These are phyloP conservation scores for Buphagus erythrorhynchus DNA, from an alignment of 2,797 vertebrate species.

Conservation along the genomic window DNA sequence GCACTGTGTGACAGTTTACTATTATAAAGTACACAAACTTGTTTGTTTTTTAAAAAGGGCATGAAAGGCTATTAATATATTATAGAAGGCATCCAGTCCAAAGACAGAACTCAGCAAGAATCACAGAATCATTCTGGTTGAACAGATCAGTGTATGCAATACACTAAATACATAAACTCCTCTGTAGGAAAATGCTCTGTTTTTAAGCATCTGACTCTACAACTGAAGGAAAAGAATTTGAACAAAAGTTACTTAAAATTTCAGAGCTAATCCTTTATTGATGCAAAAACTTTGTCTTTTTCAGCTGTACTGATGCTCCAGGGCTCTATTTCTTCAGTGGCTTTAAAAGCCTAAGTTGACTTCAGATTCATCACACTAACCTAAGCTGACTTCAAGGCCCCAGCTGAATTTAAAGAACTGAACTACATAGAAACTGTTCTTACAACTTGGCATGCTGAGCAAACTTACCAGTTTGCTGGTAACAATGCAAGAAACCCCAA, in stretches of 20 bases:
- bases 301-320: background rate
- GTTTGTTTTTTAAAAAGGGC: background rate
- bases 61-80: background rate
- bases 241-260: background rate
- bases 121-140: background rate
- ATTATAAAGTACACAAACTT: background rate
- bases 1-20: background rate
- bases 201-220: background rate
- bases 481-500: background rate
- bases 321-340: background rate
- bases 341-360: background rate
- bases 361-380: background rate
- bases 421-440: background rate
- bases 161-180: background rate
- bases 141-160: background rate
- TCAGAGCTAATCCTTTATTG: background rate
- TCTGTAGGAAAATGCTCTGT: background rate
- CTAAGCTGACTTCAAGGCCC: background rate
- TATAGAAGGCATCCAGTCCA: background rate
- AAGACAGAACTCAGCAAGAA: background rate
- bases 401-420: background rate
- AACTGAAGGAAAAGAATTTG: background rate
- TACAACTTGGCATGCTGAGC: background rate
- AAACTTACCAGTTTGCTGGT: background rate
- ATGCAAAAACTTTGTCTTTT: background rate